These are phyloP conservation scores for Cotesia typhae DNA, from an alignment of 1,140 invertebrate genomes.

Conservation along the genomic window DNA sequence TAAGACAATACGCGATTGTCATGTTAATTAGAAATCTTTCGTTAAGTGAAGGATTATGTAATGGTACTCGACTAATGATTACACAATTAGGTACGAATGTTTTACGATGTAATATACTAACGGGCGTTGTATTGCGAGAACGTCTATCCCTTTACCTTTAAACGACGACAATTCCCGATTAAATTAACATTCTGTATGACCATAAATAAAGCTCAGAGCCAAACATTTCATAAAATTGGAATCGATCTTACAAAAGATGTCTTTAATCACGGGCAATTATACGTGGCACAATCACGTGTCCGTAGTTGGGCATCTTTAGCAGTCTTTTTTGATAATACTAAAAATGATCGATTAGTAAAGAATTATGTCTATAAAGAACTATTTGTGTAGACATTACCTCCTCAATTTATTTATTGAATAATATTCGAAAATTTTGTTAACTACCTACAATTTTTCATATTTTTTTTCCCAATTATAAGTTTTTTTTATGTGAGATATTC, in stretches of 20 bases:
- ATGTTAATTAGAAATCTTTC: conserved; percentile 33
- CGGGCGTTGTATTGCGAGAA: conserved; percentile 20
- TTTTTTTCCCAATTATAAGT: too few relatives aligned
- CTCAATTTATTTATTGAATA: too few relatives aligned
- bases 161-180: conserved; percentile 42
- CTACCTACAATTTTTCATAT: too few relatives aligned
- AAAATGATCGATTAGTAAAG: background rate
- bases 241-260: conserved; percentile 35
- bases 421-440: too few relatives aligned
- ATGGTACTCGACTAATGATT: conserved; percentile 38
- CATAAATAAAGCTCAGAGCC: conserved; percentile 57
- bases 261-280: conserved; percentile 52
- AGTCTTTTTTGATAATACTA: conserved; percentile 15
- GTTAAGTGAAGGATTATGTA: conserved; percentile 35
- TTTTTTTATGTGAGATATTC: too few relatives aligned
- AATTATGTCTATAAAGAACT: conserved; percentile 28
- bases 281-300: conserved; percentile 47
- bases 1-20: conserved; percentile 15
- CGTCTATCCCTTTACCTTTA: conserved; percentile 19
- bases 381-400: background rate
- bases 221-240: conserved; percentile 47
- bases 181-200: conserved; percentile 66
- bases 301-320: conserved; percentile 25
- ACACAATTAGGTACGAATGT: conserved; percentile 37
- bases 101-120: conserved; percentile 28